These are phyloP conservation scores for Pao palembangensis DNA, from an alignment of 2,113 vertebrate genomes.

Conservation along the genomic window DNA sequence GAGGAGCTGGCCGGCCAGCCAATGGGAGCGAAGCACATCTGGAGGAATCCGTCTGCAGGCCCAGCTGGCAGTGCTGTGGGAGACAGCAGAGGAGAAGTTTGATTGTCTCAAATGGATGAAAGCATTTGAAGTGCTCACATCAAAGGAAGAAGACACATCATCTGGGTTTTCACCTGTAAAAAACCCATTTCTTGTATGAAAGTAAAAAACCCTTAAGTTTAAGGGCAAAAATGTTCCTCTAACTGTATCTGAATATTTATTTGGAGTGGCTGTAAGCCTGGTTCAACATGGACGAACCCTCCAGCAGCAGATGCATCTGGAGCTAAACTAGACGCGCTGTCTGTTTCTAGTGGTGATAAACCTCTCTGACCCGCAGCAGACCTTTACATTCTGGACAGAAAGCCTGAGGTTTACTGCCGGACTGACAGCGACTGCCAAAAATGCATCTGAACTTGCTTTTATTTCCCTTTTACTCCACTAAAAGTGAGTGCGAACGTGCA, in stretches of 20 bases:
- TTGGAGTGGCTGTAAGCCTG: not conserved
- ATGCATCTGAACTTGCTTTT: too few relatives aligned
- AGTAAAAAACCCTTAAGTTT: not conserved
- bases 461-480: too few relatives aligned
- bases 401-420: not conserved
- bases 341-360: slow-evolving; percentile 1
- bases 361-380: not conserved
- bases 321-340: not conserved
- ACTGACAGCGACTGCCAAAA: too few relatives aligned
- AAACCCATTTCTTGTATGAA: not conserved
- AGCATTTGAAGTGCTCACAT: slow-evolving; percentile 6
- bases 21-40: slow-evolving; percentile 55
- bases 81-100: slow-evolving; percentile 22
- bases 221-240: not conserved
- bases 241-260: not conserved
- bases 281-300: too few relatives aligned
- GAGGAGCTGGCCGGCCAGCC: slow-evolving; percentile 30
- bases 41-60: slow-evolving; percentile 45
- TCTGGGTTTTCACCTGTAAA: not conserved
- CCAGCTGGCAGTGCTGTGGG: slow-evolving; percentile 29
- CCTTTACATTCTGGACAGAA: slow-evolving; percentile 4
- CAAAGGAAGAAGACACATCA: not conserved
- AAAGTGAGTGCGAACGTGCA: too few relatives aligned
- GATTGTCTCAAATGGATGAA: slow-evolving; percentile 41
- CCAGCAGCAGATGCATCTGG: not conserved